Evolutionary conservation across 2,888 invertebrate species (phyloP).

Genomic region (Trichogramma dendrolimi): DNA sequence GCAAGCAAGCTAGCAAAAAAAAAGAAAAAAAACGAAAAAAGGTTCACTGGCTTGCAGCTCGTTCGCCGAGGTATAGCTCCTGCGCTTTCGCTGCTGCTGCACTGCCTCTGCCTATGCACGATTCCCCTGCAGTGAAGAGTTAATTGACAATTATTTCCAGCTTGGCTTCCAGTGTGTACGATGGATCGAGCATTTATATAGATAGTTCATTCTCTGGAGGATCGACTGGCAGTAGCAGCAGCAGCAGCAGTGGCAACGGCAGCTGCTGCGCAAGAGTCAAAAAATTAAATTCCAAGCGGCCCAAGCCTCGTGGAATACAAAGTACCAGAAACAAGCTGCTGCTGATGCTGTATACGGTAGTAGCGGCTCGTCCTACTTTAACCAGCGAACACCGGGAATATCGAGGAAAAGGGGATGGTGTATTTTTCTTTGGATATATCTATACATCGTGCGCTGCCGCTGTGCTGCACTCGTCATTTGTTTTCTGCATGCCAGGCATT

Average conservation of each 20-base stretch:
- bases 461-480: conserved; percentile 3
- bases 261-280: conserved; percentile 32
- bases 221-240: conserved; percentile 1
- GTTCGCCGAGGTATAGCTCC: no score
- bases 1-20: no score
- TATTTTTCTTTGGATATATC: conserved; percentile 11
- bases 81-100: no score
- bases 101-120: no score
- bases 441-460: background rate
- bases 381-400: background rate
- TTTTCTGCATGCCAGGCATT: background rate
- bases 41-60: no score
- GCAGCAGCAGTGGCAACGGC: conserved; percentile 1
- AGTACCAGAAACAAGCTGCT: conserved; percentile 27
- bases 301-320: conserved; percentile 41
- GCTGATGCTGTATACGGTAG: no score
- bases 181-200: no score
- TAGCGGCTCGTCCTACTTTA: conserved; percentile 12
- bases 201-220: conserved; percentile 3
- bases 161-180: no score
- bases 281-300: conserved; percentile 45
- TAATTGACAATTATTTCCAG: conserved; percentile 24
- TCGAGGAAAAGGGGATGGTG: background rate
- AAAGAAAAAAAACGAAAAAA: no score
- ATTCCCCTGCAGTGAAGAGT: conserved; percentile 6